Evolutionary conservation across 2,888 invertebrate species (phyloP).

Genomic region (Lepidocyrtinus sp.): DNA sequence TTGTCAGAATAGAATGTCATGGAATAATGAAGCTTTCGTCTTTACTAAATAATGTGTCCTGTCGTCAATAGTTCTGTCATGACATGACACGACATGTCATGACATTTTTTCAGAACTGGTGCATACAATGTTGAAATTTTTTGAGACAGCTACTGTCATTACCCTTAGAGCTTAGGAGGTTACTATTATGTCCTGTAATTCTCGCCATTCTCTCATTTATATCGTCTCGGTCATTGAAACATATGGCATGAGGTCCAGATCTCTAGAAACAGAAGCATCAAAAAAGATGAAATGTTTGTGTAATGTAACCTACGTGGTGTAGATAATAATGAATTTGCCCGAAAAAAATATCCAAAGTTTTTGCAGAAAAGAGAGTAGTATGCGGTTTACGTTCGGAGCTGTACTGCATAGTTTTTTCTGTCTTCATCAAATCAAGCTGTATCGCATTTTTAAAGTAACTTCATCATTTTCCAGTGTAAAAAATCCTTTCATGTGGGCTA

Average conservation of each 20-base stretch:
- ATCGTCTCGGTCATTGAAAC: not conserved
- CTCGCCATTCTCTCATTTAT: not conserved
- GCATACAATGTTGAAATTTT: not conserved
- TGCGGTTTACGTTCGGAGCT: no score
- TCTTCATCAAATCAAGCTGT: not conserved
- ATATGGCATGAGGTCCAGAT: not conserved
- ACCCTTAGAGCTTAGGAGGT: no score
- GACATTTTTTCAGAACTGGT: no score
- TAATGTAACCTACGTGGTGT: conserved; percentile 56
- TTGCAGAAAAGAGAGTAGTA: no score
- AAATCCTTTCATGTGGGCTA: not conserved
- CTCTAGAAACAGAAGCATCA: not conserved
- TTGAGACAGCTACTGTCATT: not conserved
- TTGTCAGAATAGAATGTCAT: no score
- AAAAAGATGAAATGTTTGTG: conserved; percentile 39
- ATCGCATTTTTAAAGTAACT: not conserved
- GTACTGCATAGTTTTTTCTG: not conserved
- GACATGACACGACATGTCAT: no score
- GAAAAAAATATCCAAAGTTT: not conserved
- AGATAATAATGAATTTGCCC: conserved; percentile 33
- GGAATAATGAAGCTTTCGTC: no score
- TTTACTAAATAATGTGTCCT: no score
- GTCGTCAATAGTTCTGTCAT: no score
- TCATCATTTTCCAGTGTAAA: not conserved
- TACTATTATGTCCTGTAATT: not conserved